These are phyloP conservation scores for Poeciliopsis infans DNA, from an alignment of 2,797 vertebrate genomes.

Conservation along the genomic window DNA sequence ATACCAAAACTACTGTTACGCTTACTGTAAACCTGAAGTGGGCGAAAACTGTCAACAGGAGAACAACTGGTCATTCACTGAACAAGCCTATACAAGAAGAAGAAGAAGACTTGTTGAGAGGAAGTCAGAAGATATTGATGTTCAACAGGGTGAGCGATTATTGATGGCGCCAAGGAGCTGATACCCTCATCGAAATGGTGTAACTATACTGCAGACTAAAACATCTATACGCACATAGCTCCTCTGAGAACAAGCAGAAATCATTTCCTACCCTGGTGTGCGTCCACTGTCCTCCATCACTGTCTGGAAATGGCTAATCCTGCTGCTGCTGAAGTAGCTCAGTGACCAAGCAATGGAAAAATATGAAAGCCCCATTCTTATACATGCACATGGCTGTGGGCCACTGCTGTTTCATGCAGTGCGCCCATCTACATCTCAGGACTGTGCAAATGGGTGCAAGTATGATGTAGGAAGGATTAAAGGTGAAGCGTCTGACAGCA, in stretches of 20 bases:
- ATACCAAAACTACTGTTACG: neutral
- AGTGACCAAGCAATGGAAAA: conserved; percentile 29
- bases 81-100: neutral
- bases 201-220: neutral
- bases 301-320: conserved; percentile 52
- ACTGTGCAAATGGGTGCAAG: conserved; percentile 28
- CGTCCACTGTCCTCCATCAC: conserved; percentile 39
- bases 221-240: conserved; percentile 15
- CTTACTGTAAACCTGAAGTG: neutral
- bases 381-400: conserved; percentile 2
- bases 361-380: conserved; percentile 9
- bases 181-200: neutral
- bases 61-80: neutral
- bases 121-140: neutral
- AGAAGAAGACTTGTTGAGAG: neutral
- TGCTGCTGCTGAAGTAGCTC: conserved; percentile 30
- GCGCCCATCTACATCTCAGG: neutral
- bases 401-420: neutral
- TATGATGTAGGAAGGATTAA: conserved; percentile 32
- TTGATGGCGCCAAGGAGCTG: neutral
- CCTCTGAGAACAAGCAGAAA: conserved; percentile 9
- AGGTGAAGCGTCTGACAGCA: conserved; percentile 31
- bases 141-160: neutral
- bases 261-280: conserved; percentile 32
- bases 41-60: neutral